Evolutionary conservation across 1,140 invertebrate genomes (phyloP).

Genomic region (Akabosia matsudoensis): DNA sequence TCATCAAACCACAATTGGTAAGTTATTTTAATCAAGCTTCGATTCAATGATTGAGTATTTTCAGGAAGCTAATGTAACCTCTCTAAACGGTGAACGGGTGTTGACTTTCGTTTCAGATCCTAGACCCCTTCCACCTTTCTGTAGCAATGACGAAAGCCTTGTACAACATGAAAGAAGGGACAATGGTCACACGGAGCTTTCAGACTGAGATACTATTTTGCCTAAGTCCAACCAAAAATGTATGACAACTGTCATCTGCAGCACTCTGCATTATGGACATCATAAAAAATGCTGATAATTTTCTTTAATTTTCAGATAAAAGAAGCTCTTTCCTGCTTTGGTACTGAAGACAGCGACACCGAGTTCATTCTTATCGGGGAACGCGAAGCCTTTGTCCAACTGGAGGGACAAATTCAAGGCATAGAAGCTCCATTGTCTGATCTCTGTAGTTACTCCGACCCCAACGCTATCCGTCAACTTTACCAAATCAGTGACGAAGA

Average conservation of each 20-base stretch:
- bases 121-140: conserved; percentile 63
- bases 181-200: conserved; percentile 61
- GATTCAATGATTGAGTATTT: neutral
- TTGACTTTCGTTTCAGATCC: conserved; percentile 53
- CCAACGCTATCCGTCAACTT: conserved; percentile 55
- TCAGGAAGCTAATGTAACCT: conserved; percentile 18
- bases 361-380: conserved; percentile 58
- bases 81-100: conserved; percentile 3
- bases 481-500: conserved; percentile 60
- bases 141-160: conserved; percentile 68
- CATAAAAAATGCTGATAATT: neutral
- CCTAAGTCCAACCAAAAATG: conserved; percentile 65
- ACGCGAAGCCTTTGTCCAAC: conserved; percentile 50
- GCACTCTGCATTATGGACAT: neutral
- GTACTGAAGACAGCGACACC: conserved; percentile 58
- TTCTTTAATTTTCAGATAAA: conserved; percentile 37
- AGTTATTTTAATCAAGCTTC: neutral
- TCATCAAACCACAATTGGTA: conserved; percentile 58
- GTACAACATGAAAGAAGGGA: conserved; percentile 54
- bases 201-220: conserved; percentile 67
- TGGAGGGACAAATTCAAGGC: conserved; percentile 56
- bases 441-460: conserved; percentile 53
- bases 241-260: conserved; percentile 15
- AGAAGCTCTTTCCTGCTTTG: conserved; percentile 62
- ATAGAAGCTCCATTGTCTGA: conserved; percentile 53